These are phyloP conservation scores for Hydrocynus forskahlii DNA, from an alignment of 2,797 vertebrate genomes.

Conservation along the genomic window DNA sequence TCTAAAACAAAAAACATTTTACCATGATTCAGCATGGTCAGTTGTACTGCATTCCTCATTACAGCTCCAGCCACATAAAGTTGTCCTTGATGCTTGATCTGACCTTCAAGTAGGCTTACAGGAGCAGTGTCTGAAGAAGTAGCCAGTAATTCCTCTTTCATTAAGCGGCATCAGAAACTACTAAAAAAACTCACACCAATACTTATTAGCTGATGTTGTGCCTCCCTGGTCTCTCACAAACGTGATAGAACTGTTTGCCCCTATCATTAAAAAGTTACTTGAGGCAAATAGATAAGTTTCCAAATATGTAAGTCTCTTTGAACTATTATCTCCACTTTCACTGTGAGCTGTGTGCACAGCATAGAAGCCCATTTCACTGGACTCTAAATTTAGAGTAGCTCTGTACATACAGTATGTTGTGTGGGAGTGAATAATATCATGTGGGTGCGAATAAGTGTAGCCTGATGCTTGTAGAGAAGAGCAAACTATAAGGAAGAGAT, in stretches of 20 bases:
- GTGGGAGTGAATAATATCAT: conserved; percentile 36
- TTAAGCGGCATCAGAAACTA: conserved; percentile 43
- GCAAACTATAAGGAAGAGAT: conserved; percentile 72
- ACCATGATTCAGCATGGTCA: not conserved
- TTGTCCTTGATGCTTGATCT: conserved; percentile 45
- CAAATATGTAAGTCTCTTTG: conserved; percentile 17
- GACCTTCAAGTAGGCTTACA: conserved; percentile 29
- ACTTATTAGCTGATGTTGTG: conserved; percentile 27
- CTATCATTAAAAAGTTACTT: conserved; percentile 13
- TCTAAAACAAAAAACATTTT: not conserved
- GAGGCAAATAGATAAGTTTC: conserved; percentile 20
- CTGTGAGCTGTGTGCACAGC: not conserved
- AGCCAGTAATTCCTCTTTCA: conserved; percentile 31
- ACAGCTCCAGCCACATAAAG: conserved; percentile 35
- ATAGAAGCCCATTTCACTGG: not conserved
- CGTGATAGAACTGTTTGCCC: not conserved
- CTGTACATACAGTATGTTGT: not conserved
- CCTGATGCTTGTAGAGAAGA: conserved; percentile 64
- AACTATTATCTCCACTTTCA: conserved; percentile 14
- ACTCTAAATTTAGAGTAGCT: conserved; percentile 15
- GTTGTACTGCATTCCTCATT: conserved; percentile 33
- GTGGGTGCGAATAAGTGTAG: conserved; percentile 28
- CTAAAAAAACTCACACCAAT: not conserved
- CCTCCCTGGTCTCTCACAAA: not conserved
- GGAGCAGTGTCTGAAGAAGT: conserved; percentile 26